These are phyloP conservation scores for Poeciliopsis turneri DNA, from an alignment of 2,797 vertebrate genomes.

Conservation along the genomic window DNA sequence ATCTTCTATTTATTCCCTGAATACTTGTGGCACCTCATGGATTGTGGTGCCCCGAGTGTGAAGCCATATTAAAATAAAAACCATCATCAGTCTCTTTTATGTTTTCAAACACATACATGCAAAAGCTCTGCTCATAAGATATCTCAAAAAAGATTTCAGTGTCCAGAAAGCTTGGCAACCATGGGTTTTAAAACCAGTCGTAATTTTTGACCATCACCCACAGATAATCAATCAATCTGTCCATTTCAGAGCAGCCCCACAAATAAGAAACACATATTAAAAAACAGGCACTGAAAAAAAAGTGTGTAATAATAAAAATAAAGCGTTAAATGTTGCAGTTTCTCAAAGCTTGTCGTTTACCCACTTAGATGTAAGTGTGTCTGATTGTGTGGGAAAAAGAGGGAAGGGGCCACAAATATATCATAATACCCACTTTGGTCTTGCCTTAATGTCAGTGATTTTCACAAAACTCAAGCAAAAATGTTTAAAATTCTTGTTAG, in stretches of 20 bases:
- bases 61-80: neutral
- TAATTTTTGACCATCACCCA: neutral
- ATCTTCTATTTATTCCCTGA: neutral
- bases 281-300: neutral
- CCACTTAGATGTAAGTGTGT: neutral
- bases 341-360: neutral
- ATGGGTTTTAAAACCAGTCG: neutral
- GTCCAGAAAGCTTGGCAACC: neutral
- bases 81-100: neutral
- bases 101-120: neutral
- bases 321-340: neutral
- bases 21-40: neutral
- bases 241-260: neutral
- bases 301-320: neutral
- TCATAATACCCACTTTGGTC: neutral
- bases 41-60: neutral
- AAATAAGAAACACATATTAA: neutral
- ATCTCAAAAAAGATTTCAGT: no score
- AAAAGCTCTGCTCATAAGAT: neutral
- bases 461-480: constrained; percentile 37
- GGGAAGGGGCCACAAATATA: neutral
- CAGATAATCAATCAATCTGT: no score
- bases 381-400: neutral
- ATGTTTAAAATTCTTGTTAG: constrained; percentile 28
- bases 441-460: neutral